Conservation (phyloP, 2,797 vertebrate genomes). For the Semotilus atromaculatus region DNA sequence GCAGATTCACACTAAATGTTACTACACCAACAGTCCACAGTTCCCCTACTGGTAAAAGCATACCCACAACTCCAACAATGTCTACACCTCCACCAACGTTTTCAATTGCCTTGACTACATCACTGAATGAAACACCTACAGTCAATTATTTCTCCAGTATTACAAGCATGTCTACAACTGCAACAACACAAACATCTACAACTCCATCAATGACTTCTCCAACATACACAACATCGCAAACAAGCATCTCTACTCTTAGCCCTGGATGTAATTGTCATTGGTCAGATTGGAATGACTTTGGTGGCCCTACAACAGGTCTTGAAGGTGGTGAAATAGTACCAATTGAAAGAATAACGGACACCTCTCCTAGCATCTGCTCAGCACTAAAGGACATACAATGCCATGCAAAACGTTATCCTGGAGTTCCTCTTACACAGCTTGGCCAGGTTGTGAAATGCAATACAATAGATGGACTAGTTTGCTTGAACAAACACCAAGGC, state of each 20-base stretch:
- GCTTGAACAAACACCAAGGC: constrained; percentile 47
- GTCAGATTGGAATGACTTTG: constrained; percentile 1
- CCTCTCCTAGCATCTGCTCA: constrained; percentile 10
- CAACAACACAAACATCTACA: too few relatives aligned
- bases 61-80: too few relatives aligned
- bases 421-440: constrained; percentile 24
- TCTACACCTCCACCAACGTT: too few relatives aligned
- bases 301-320: constrained; percentile 8
- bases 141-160: too few relatives aligned
- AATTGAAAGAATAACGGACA: constrained; percentile 36
- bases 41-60: too few relatives aligned
- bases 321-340: constrained; percentile 23
- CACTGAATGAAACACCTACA: too few relatives aligned
- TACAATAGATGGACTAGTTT: constrained; percentile 20
- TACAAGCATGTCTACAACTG: too few relatives aligned
- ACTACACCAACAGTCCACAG: too few relatives aligned
- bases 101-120: too few relatives aligned
- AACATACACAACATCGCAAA: neutral
- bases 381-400: constrained; percentile 17
- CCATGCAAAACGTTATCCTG: constrained; percentile 43
- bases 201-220: too few relatives aligned
- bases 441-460: constrained; percentile 48
- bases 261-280: neutral
- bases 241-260: neutral
- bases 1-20: too few relatives aligned